Percentiles rank a stretch among this genome's conserved stretches.
Conservation (phyloP, 2,888 invertebrate species). For the Autographa pulchrina region DNA sequence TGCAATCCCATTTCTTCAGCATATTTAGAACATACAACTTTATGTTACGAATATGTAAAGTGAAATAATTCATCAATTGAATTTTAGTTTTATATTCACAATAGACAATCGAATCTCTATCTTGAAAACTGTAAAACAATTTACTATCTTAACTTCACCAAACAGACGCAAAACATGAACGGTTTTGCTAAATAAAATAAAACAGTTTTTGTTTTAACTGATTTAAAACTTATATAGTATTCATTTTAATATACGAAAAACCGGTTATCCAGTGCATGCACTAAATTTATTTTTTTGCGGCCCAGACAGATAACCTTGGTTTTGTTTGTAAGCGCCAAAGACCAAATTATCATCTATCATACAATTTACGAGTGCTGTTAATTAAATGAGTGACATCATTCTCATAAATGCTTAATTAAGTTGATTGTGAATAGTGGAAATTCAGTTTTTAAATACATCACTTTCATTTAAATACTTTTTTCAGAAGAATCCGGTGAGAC, state of each 20-base stretch:
- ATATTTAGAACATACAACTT: no score
- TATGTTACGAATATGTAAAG: no score
- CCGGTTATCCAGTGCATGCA: conserved; percentile 66
- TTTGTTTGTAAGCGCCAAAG: conserved; percentile 44
- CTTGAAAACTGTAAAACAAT: neutral
- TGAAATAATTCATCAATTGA: neutral
- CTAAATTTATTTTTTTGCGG: conserved; percentile 64
- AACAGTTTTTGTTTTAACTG: neutral
- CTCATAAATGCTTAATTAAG: conserved; percentile 33
- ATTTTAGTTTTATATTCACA: neutral
- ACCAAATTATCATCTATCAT: conserved; percentile 55
- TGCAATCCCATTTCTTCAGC: no score
- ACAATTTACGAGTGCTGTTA: conserved; percentile 50
- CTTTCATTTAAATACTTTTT: no score
- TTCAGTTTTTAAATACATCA: no score
- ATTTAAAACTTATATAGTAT: conserved; percentile 5
- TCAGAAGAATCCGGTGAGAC: no score
- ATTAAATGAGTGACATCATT: conserved; percentile 50
- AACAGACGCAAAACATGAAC: no score
- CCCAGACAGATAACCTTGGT: conserved; percentile 70
- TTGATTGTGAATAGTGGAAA: conserved; percentile 21
- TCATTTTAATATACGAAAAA: conserved; percentile 53
- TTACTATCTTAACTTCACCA: neutral
- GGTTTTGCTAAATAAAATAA: neutral
- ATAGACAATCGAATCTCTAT: neutral